A percentile compares a stretch with the other conserved stretches of the same genome.
Conservation (phyloP, 1,140 invertebrate genomes). For the Eurosta solidaginis region DNA sequence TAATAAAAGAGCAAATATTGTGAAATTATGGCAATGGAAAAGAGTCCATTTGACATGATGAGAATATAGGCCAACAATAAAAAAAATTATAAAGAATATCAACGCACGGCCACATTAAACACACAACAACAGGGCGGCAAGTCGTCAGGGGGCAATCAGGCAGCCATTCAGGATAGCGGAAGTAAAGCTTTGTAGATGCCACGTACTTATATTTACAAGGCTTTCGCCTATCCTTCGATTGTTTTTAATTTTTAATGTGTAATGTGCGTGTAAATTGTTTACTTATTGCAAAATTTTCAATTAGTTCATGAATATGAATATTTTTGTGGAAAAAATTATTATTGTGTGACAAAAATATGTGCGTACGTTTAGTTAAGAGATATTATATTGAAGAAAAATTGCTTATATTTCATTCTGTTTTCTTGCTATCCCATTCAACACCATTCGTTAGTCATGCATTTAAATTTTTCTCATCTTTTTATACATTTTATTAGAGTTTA, state of each 20-base stretch:
- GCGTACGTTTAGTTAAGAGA: background rate
- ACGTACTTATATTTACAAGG: background rate
- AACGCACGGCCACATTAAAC: background rate
- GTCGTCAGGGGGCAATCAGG: background rate
- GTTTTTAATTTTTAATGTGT: background rate
- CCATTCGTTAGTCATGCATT: background rate
- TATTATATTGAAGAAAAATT: background rate
- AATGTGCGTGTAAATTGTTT: constrained; percentile 7
- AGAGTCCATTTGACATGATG: constrained; percentile 15
- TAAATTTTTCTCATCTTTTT: background rate
- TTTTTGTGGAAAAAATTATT: constrained; percentile 16
- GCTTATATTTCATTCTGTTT: background rate
- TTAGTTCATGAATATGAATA: constrained; percentile 1
- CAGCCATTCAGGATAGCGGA: background rate
- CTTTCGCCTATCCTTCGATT: background rate
- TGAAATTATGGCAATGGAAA: constrained; percentile 2
- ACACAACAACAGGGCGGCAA: background rate
- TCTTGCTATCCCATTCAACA: background rate
- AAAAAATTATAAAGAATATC: background rate
- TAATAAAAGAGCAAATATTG: background rate
- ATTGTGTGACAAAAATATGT: constrained; percentile 8
- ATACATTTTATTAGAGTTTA: background rate
- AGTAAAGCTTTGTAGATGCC: background rate
- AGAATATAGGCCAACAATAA: constrained; percentile 1
- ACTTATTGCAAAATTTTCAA: constrained; percentile 24